A percentile compares a stretch with the other conserved stretches of the same genome.
Evolutionary conservation across 2,888 invertebrate genomes (phyloP).

Genomic region (Eueremaeus valkanovi): DNA sequence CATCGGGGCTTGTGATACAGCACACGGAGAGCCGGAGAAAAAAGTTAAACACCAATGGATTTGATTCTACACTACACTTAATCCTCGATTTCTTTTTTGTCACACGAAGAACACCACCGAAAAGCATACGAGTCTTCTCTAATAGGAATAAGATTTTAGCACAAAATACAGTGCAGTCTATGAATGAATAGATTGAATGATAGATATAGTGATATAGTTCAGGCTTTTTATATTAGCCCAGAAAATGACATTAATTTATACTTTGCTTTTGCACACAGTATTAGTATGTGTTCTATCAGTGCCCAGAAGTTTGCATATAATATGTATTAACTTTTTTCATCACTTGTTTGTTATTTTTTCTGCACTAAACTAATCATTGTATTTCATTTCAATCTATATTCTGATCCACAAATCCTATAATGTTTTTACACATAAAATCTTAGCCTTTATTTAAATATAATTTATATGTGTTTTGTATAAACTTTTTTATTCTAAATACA

Average conservation of each 20-base stretch:
- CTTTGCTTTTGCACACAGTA: not conserved
- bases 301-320: slow-evolving; percentile 1
- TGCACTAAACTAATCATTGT: not conserved
- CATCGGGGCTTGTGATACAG: not conserved
- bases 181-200: slow-evolving; percentile 24
- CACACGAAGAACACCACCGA: not conserved
- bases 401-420: slow-evolving; percentile 5
- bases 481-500: too few relatives aligned
- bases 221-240: not conserved
- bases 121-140: not conserved
- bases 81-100: slow-evolving; percentile 12
- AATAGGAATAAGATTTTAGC: slow-evolving; percentile 26
- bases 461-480: too few relatives aligned
- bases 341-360: not conserved
- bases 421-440: too few relatives aligned
- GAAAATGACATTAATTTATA: slow-evolving; percentile 28
- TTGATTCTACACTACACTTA: slow-evolving; percentile 24
- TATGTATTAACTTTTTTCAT: slow-evolving; percentile 8
- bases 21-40: not conserved
- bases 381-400: not conserved
- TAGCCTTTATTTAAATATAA: too few relatives aligned
- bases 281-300: not conserved
- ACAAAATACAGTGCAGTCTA: not conserved
- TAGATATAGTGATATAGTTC: not conserved
- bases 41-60: slow-evolving; percentile 31